These are phyloP conservation scores for Apotomis capreana DNA, from an alignment of 2,888 invertebrate species.

Conservation along the genomic window DNA sequence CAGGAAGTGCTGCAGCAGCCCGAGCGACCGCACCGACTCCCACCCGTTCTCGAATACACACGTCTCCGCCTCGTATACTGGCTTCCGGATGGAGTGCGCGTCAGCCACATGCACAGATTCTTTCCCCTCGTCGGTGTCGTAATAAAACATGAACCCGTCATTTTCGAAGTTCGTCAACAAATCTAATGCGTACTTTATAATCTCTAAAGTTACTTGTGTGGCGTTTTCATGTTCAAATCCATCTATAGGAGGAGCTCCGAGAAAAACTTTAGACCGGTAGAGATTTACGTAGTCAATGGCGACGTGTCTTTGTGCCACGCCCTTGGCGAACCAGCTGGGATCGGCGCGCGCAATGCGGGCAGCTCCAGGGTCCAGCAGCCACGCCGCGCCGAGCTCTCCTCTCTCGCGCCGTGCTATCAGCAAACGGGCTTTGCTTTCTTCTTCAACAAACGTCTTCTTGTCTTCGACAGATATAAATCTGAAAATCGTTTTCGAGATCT, in stretches of 20 bases:
- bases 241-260: slow-evolving; percentile 44
- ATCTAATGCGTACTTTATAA: slow-evolving; percentile 58
- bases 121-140: background rate
- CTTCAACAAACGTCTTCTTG: slow-evolving; percentile 29
- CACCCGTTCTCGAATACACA: slow-evolving; percentile 60
- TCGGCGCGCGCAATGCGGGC: slow-evolving; percentile 44
- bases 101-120: slow-evolving; percentile 9
- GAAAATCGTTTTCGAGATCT: slow-evolving; percentile 10
- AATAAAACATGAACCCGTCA: slow-evolving; percentile 28
- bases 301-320: slow-evolving; percentile 46
- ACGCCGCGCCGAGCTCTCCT: slow-evolving; percentile 41
- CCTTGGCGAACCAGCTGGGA: slow-evolving; percentile 53
- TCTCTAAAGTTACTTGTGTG: slow-evolving; percentile 50
- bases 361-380: slow-evolving; percentile 39
- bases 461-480: slow-evolving; percentile 8
- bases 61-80: slow-evolving; percentile 46
- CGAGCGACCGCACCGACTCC: slow-evolving; percentile 45
- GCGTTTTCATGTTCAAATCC: slow-evolving; percentile 47
- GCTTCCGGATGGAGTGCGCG: slow-evolving; percentile 46
- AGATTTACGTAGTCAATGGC: slow-evolving; percentile 46
- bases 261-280: slow-evolving; percentile 41
- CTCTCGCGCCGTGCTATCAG: slow-evolving; percentile 38
- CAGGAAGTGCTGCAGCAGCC: slow-evolving; percentile 50
- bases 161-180: slow-evolving; percentile 54
- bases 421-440: slow-evolving; percentile 6